Evolutionary conservation across 2,888 invertebrate genomes (phyloP).

Genomic region (Tenthredo distinguenda): DNA sequence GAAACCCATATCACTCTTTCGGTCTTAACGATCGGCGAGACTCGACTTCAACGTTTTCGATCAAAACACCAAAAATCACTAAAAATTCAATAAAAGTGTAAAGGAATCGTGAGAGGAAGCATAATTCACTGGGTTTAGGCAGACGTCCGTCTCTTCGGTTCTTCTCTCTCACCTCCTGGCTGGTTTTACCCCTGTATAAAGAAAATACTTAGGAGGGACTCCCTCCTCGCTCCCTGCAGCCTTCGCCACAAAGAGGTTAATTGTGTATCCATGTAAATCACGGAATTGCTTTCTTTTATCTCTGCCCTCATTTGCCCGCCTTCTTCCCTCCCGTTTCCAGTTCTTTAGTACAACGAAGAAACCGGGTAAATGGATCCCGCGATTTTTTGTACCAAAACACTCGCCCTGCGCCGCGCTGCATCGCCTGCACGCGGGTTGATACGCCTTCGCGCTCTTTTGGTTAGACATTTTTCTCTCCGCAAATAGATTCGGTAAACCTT

Average conservation of each 20-base stretch:
- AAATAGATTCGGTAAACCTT: conserved; percentile 36
- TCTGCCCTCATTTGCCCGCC: not conserved
- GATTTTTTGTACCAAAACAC: not conserved
- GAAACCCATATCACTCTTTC: conserved; percentile 14
- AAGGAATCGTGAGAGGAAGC: not conserved
- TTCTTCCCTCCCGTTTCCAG: not conserved
- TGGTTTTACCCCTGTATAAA: not conserved
- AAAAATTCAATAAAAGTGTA: not conserved
- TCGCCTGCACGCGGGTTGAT: not conserved
- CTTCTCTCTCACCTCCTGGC: not conserved
- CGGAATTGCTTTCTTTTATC: conserved; percentile 13
- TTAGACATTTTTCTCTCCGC: not conserved
- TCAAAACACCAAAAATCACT: not conserved
- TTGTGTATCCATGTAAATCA: conserved; percentile 49
- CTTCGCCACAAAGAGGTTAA: conserved; percentile 39
- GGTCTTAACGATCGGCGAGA: not conserved
- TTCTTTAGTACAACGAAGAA: not conserved
- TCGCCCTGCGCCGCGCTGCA: not conserved
- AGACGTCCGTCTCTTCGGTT: not conserved
- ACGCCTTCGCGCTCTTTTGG: conserved; percentile 1
- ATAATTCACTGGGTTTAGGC: not conserved
- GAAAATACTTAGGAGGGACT: not conserved
- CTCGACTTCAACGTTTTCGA: not conserved
- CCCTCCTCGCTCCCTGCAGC: not conserved
- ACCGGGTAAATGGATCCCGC: not conserved